Conservation (phyloP, 2,113 vertebrate species). For the Macrotis lagotis region DNA sequence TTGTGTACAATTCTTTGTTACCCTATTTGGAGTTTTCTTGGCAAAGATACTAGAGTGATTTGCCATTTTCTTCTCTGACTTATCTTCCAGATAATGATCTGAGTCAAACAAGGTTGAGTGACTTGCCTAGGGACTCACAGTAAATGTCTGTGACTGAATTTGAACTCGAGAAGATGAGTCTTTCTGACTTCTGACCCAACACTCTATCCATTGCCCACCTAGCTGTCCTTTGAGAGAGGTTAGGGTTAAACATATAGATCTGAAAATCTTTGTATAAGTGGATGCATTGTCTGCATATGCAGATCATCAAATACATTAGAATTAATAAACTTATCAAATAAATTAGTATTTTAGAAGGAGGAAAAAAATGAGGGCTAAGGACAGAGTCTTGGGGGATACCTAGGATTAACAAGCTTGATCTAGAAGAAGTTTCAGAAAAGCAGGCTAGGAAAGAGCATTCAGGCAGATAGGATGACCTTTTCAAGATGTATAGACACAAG, state of each 20-base stretch:
- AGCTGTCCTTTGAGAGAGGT: neutral
- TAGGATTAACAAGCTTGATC: neutral
- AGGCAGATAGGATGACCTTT: neutral
- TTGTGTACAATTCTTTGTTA: neutral
- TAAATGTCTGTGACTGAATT: neutral
- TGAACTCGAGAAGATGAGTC: neutral
- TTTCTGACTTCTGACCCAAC: neutral
- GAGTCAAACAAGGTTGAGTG: neutral
- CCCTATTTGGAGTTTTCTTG: neutral
- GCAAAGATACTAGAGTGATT: neutral
- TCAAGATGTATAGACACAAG: neutral
- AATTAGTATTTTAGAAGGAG: neutral
- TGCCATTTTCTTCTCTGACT: neutral
- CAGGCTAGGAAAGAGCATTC: neutral
- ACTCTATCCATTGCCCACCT: neutral
- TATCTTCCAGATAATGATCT: neutral
- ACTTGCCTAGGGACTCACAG: neutral
- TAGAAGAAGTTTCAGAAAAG: neutral
- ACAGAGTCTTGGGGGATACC: neutral
- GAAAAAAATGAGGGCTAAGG: neutral
- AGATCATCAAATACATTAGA: neutral
- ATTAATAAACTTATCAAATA: neutral
- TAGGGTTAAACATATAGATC: neutral
- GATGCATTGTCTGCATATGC: neutral
- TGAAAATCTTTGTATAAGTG: neutral